These are phyloP conservation scores for Leptinotarsa haldemani DNA, from an alignment of 2,888 invertebrate genomes.

Conservation along the genomic window DNA sequence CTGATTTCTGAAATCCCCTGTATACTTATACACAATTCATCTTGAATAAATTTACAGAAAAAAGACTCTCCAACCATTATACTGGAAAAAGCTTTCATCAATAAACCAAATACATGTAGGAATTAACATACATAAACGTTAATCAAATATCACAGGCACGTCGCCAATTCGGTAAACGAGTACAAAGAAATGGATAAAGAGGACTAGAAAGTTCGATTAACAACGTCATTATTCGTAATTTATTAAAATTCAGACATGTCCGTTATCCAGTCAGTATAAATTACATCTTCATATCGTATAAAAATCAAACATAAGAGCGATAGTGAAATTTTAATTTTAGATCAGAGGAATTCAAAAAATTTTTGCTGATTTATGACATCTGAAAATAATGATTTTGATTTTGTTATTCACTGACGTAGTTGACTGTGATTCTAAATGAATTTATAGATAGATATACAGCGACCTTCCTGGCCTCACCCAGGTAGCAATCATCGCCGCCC, in stretches of 20 bases:
- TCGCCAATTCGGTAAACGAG: slow-evolving; percentile 20
- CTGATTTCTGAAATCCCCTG: too few species aligned
- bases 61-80: not conserved
- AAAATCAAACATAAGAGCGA: not conserved
- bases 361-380: too few species aligned
- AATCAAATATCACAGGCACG: slow-evolving; percentile 15
- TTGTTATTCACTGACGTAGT: too few species aligned
- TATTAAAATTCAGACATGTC: slow-evolving; percentile 10
- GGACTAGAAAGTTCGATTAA: slow-evolving; percentile 36
- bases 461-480: too few species aligned
- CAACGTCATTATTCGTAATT: slow-evolving; percentile 22
- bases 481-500: too few species aligned
- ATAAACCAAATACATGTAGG: not conserved
- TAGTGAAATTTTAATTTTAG: not conserved
- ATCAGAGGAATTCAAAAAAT: too few species aligned
- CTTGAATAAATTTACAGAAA: not conserved
- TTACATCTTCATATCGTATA: not conserved
- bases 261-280: slow-evolving; percentile 12
- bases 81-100: not conserved
- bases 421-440: too few species aligned
- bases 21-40: not conserved
- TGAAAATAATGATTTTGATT: too few species aligned
- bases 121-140: slow-evolving; percentile 13
- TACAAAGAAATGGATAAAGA: slow-evolving; percentile 27
- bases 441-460: too few species aligned